Percentiles rank a stretch among this genome's conserved stretches.
Conservation (phyloP, 2,888 invertebrate genomes). For the Cosmia trapezina region DNA sequence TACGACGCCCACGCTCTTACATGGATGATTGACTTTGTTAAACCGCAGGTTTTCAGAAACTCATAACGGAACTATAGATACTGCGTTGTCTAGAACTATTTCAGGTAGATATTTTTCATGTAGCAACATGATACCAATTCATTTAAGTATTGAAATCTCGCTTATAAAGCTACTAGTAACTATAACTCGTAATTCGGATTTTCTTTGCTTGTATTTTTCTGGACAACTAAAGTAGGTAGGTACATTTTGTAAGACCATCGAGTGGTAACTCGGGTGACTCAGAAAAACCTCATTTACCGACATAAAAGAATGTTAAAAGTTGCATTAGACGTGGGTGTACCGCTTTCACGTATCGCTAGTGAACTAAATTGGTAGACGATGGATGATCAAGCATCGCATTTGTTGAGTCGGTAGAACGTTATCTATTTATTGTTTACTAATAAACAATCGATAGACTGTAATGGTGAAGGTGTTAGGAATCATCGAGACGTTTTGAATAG, state of each 20-base stretch:
- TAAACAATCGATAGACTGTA: constrained; percentile 4
- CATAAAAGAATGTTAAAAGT: constrained; percentile 22
- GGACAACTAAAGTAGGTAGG: background rate
- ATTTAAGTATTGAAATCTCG: constrained; percentile 7
- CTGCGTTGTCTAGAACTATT: constrained; percentile 11
- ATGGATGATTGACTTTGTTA: constrained; percentile 1
- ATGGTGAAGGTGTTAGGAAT: constrained; percentile 16
- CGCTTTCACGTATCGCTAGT: constrained; percentile 46
- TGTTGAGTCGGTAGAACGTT: constrained; percentile 7
- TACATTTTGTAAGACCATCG: background rate
- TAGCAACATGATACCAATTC: background rate
- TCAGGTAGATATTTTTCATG: background rate
- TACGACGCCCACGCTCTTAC: background rate
- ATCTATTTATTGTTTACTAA: constrained; percentile 29
- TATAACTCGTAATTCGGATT: background rate
- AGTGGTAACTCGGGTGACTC: constrained; percentile 14
- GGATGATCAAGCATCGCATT: constrained; percentile 29
- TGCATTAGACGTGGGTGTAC: constrained; percentile 27
- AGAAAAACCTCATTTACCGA: constrained; percentile 14
- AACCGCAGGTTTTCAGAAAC: constrained; percentile 8
- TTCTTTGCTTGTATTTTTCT: constrained; percentile 10
- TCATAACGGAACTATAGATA: background rate
- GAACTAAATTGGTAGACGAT: constrained; percentile 29
- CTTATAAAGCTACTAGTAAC: background rate
- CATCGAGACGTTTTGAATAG: background rate